Base-by-base conservation (phyloP, 2,797 vertebrate species). In the Rhyacichthys aspro region DNA sequence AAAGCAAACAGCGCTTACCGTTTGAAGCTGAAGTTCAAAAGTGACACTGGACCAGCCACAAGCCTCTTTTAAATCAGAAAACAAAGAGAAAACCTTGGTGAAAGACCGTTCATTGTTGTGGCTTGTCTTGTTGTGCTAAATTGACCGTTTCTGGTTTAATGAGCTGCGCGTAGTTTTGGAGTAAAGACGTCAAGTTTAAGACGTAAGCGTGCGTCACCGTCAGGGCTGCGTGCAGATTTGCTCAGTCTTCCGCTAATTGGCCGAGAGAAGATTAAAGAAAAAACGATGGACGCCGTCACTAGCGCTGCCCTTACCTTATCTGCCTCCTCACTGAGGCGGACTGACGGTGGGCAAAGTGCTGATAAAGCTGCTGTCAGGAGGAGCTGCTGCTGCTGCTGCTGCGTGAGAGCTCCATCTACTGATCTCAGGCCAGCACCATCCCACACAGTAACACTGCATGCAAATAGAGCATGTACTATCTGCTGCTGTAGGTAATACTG, bases 391-490 rank as follows among this genome's bases (percentile, higher is more conserved):
- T 8, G 58, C 42, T 41, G 56, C 57, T 70, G 78, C 4, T 28
- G 78, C 71, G 71, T 61, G 72, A 81, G 82, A 67, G 87, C 87
- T 88, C 87, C 87, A 88, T 76, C 87, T 89, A 70, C 77, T 74
- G 72, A 67, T 37, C 23, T 28, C 23, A 28, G 23, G 7, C 23
- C 23, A 28, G 23, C 23, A 28, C 1, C 3, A 6, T 28, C 23
- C 23, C 23, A 28, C 19, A 23, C 23, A 28, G 23, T 28, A 28
- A 28, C 23, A 6, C 23, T 28, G 23, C 23, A 28, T 5, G 23
- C 1, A 28, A 28, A 28, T 28, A 28, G 4, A 28, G 7, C 23
- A 28, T 28, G 23, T 28, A 6, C 1, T 28, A 28, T 28, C 23
- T 28, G 7, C n/a, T 28, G 3, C 23, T 28, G 7, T 28, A 2